Conservation (phyloP, 2,797 vertebrate species). For the Thamnophis elegans region DNA sequence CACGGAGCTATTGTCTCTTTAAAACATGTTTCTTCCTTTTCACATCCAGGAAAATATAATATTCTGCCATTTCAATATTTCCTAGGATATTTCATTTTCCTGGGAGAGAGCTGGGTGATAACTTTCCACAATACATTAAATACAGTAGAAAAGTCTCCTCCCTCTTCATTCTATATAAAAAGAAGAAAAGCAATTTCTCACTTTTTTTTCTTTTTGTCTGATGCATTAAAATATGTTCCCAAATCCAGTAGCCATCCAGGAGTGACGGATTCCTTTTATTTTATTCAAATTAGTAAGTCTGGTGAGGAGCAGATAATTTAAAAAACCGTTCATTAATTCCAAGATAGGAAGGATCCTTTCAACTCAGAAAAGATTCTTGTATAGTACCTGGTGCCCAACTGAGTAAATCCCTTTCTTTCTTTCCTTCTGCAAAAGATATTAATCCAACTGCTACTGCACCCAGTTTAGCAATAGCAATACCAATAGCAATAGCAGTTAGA, state of each 20-base stretch:
- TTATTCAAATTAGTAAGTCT: not conserved
- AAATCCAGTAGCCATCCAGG: not conserved
- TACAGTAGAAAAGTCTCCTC: not conserved
- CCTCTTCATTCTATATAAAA: not conserved
- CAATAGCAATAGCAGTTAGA: too few species aligned
- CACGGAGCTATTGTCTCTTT: too few species aligned
- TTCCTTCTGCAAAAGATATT: not conserved
- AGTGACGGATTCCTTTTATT: not conserved
- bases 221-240: not conserved
- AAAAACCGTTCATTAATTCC: not conserved
- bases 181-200: not conserved
- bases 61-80: too few species aligned
- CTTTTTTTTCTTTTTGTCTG: not conserved
- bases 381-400: not conserved
- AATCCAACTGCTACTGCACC: not conserved
- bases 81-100: too few species aligned
- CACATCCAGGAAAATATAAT: too few species aligned
- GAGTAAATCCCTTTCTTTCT: not conserved
- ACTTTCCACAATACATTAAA: too few species aligned
- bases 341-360: not conserved
- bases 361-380: not conserved
- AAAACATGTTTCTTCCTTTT: too few species aligned
- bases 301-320: not conserved
- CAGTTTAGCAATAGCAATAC: not conserved
- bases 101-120: too few species aligned